Evolutionary conservation across 1,140 invertebrate genomes (phyloP), one percentile per base, ranked within the genome.

Genomic region (Andrena cerasifolii): DNA sequence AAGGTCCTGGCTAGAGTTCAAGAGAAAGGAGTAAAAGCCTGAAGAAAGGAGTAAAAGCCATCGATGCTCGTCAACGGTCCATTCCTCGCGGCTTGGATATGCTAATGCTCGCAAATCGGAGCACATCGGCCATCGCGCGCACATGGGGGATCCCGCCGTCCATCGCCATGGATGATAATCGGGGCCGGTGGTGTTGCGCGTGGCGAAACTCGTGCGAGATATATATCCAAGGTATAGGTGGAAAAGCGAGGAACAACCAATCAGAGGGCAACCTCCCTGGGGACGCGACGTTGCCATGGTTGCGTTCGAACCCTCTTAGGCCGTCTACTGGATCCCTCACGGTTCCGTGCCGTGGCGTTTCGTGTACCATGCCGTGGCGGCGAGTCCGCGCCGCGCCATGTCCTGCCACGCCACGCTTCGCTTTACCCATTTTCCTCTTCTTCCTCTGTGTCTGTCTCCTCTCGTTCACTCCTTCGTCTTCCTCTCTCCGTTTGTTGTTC

Each of bases 251-350:
- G 86, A 89, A 87, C 88, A 90, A 89, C 91, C 92, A 93, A 92
- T 93, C 92, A 88, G 91, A 93, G 90, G 89, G 88, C 90, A 84
- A 88, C 85, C 89, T 92, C 91, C 90, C 90, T 87, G 87, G 91
- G 91, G 91, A 92, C 87, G 87, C 89, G 82, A 88, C 86, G 92
- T 92, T 93, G 90, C 91, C 91, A 93, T 92, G 91, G 92, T 91
- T 91, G 89, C 92, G 88, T 90, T 88, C 90, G 88, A 91, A 89
- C 89, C 88, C 89, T 91, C 91, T 91, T 92, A 91, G 91, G 89
- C 90, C 87, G 91, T 88, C 83, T 85, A 80, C 86, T 78, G 87
- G 86, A 89, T 90, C 86, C 90, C 88, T 91, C 89, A 83, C 81
- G 86, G 72, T 72, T 74, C 49, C 79, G 79, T 63, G 78, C 80